Evolutionary conservation across 1,140 invertebrate species (phyloP), one percentile per base, ranked within the genome.

Genomic region (Whitmania pigra): DNA sequence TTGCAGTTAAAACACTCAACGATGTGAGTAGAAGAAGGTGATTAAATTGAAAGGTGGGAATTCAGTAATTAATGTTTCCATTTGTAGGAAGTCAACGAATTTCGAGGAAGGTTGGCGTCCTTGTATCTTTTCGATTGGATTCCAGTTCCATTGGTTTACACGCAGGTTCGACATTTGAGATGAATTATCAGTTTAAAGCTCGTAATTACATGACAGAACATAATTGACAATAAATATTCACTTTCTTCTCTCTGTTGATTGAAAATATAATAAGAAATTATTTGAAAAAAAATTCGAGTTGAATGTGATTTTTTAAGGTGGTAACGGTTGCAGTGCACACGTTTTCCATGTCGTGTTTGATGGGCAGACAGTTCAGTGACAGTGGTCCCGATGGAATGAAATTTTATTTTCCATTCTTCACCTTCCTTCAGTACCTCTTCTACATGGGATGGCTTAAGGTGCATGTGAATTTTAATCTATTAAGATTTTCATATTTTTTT

Each of bases 131-230:
- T 95, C 81, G 95, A 98, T 83, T 97, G 93, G 77, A 92, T 97
- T 76, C 94, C 90, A 79, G 93, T 97, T 74, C 95, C 95, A 63
- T 86, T 97, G 36, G 94, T 97, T 71, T 98, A 98, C 81, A 97
- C 94, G 69, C 94, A 98, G 89, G 94, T 94, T 63, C 22, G 11
- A 22, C 22, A 63, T 63, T 57, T 63, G 22, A 31, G 9, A 18
- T 63, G 22, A 22, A 18, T 63, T 63, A 18, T 13, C 9, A 4
- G 2, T 25, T 63, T 25, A 25, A 57, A 20, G 54, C 54, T 57
- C 20, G 20, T 9, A 57, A n/a, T 9, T 31, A 0, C 20, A 15
- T n/a, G 29, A 25, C 7, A 63, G 57, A 15, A 63, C 9, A 63
- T 49, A 2, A 3, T 7, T 25, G 11, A 31, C 4, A 63, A 31